phyloP scores from a whole-genome alignment of 1,140 invertebrate genomes.

The Himalopsyche phryganea region DNA sequence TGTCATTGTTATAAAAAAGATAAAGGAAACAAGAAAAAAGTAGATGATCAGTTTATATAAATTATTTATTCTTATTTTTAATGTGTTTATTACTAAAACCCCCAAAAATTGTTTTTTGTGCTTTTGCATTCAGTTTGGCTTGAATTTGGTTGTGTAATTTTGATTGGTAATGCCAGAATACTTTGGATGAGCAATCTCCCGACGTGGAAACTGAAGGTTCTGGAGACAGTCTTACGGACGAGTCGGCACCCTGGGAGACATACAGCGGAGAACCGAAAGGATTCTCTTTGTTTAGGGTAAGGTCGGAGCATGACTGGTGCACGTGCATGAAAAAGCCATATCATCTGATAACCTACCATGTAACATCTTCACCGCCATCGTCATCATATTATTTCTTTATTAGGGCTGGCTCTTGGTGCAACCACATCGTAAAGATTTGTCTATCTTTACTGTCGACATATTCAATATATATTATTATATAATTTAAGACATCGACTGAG shows the following conservation, averaged over 20 bases:
- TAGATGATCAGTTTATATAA: no score
- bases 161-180: conserved; percentile 17
- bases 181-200: conserved; percentile 17
- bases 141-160: conserved; percentile 8
- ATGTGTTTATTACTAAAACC: no score
- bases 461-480: no score
- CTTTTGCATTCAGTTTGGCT: conserved; percentile 10
- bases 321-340: conserved; percentile 30
- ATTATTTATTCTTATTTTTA: no score
- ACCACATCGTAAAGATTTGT: no score
- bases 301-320: conserved; percentile 19
- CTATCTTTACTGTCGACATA: no score
- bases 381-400: no score
- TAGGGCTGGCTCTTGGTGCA: no score
- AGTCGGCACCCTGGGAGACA: conserved; percentile 37
- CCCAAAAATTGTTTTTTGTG: neutral
- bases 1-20: no score
- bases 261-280: conserved; percentile 39
- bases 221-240: conserved; percentile 27
- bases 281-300: conserved; percentile 37
- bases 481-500: no score
- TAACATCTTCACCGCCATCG: conserved; percentile 35
- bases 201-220: conserved; percentile 23
- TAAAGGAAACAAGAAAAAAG: no score
- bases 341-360: conserved; percentile 35